Evolutionary conservation across 2,888 invertebrate genomes (phyloP), one percentile per base, ranked within the genome.

Genomic region (Cataglyphis cursor): DNA sequence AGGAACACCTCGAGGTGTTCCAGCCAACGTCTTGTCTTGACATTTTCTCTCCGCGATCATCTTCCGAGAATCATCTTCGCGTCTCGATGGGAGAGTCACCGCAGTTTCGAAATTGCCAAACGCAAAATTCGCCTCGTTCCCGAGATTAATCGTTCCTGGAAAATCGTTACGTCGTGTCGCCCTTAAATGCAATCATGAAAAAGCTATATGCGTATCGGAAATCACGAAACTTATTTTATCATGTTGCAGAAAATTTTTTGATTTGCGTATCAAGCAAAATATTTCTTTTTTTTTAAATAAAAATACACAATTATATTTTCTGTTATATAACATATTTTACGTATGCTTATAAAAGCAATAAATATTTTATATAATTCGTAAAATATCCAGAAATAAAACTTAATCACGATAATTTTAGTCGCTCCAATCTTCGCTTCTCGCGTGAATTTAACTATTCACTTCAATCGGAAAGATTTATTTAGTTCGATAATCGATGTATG

Each of bases 1-100:
- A 75, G 81, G 82, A 89, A 88, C 88, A 89, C 81, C 90, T 81
- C 73, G 78, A 85, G 82, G 64, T 70, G 74, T 80, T 85, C 65
- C 85, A 51, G 24, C 72, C 59, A 80, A 74, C 85, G 80, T 85
- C 83, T 68, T 9, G 62, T 18, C 72, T n/a, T 75, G 85, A 89
- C 89, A 81, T 87, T 83, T 76, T 61, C 87, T 85, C 89, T 44
- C 15, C 35, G 44, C 72, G 70, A 78, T 70, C 78, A 80, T 80
- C 78, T 59, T 72, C 59, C 78, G 61, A 75, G 73, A 61, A 61
- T 64, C 31, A 28, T 76, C 74, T 57, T 44, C 31, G 35, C 24
- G 0, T 54, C 57, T 35, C 51, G 76, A 75, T 48, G 62, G 62
- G 28, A 21, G 65, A 61, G 51, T 62, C 66, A 51, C 21, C 51